These are phyloP conservation scores for Lasioglossum baleicum DNA, from an alignment of 1,140 invertebrate species.

Conservation along the genomic window DNA sequence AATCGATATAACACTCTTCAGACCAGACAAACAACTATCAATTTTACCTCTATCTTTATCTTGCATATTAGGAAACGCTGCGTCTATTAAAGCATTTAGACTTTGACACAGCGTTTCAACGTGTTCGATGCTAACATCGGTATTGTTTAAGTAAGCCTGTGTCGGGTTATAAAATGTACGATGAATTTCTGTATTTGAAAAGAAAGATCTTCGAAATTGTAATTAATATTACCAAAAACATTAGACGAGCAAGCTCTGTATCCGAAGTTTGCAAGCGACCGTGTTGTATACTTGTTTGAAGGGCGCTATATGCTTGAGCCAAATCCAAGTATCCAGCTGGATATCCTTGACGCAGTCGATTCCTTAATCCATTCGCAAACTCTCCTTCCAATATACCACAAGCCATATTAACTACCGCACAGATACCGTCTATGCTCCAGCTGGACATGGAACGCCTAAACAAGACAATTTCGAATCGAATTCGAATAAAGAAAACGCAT, in stretches of 20 bases:
- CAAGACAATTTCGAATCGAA: slow-evolving; percentile 30
- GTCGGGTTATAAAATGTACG: slow-evolving; percentile 40
- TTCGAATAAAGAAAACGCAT: slow-evolving; percentile 11
- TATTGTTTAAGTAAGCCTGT: slow-evolving; percentile 94
- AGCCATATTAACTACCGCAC: slow-evolving; percentile 97
- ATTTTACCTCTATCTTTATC: slow-evolving; percentile 86
- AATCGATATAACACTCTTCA: slow-evolving; percentile 87
- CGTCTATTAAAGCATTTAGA: slow-evolving; percentile 86
- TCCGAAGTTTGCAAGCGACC: slow-evolving; percentile 90
- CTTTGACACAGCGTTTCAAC: slow-evolving; percentile 89
- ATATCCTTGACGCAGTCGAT: slow-evolving; percentile 90
- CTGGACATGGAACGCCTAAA: slow-evolving; percentile 91
- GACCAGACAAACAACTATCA: slow-evolving; percentile 87
- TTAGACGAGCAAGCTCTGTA: slow-evolving; percentile 86
- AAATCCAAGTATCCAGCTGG: slow-evolving; percentile 92
- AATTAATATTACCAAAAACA: slow-evolving; percentile 84
- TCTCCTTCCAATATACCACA: slow-evolving; percentile 93
- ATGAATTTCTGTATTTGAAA: background rate
- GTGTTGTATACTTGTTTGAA: slow-evolving; percentile 90
- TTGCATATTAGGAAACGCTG: slow-evolving; percentile 83
- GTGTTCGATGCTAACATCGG: slow-evolving; percentile 95
- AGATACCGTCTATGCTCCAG: slow-evolving; percentile 96
- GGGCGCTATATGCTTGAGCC: slow-evolving; percentile 88
- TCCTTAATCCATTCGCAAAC: slow-evolving; percentile 88
- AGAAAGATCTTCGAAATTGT: slow-evolving; percentile 1